Percentiles rank a stretch among this genome's conserved stretches.
phyloP scores from a whole-genome alignment of 30 jellyfish, hydroid and myxozoan genomes.

The Cassiopea xamachana region DNA sequence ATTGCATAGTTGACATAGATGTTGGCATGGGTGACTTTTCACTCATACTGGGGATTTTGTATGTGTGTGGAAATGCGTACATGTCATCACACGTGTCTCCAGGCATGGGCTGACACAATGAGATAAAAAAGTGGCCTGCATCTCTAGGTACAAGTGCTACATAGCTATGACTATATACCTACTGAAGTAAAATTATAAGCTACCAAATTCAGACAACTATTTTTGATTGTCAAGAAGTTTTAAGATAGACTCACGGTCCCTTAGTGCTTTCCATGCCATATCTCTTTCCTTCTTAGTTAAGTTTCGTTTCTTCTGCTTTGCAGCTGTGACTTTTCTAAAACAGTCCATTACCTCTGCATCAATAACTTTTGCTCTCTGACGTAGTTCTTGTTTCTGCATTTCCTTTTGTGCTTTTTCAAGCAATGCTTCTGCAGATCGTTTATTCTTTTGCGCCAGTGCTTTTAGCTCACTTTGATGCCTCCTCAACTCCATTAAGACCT shows the following conservation, averaged over 20 bases:
- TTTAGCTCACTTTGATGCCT: constrained; percentile 84
- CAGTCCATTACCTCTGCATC: constrained; percentile 96
- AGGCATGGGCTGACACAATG: not conserved
- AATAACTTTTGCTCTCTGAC: constrained; percentile 82
- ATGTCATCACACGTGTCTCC: too few relatives aligned
- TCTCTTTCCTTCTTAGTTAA: constrained; percentile 89
- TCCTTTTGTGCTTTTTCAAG: constrained; percentile 78
- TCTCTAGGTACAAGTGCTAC: not conserved
- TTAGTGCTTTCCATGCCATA: constrained; percentile 89
- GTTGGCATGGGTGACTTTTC: too few relatives aligned
- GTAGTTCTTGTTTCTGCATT: constrained; percentile 89
- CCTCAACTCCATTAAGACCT: constrained; percentile 79
- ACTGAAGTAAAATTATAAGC: not conserved
- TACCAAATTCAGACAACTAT: not conserved
- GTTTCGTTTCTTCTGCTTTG: constrained; percentile 84
- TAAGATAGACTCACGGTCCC: constrained; percentile 93
- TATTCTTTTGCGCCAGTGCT: constrained; percentile 85
- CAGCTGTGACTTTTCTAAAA: constrained; percentile 82
- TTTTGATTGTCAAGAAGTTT: constrained; percentile 80
- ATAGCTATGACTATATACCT: not conserved
- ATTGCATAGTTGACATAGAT: too few relatives aligned
- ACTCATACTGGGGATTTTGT: too few relatives aligned
- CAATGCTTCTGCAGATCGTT: constrained; percentile 55
- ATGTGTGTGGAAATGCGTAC: too few relatives aligned
- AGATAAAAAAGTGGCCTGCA: not conserved